These are phyloP conservation scores for Dexiosoma caninum DNA, from an alignment of 2,888 invertebrate genomes.

Conservation along the genomic window DNA sequence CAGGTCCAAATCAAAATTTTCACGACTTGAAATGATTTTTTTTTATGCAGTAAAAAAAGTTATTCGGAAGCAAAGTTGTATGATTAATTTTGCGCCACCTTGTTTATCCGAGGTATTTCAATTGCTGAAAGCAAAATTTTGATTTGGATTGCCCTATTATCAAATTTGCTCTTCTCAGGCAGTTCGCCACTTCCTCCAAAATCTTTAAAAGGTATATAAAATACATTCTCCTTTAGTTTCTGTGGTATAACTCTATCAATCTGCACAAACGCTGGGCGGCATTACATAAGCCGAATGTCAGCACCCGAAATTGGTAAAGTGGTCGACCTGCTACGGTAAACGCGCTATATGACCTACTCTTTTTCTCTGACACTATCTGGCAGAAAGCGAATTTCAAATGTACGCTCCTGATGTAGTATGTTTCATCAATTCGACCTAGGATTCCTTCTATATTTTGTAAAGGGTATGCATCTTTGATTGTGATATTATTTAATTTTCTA, in stretches of 20 bases:
- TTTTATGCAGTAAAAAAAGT: too few relatives aligned
- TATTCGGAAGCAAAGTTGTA: too few relatives aligned
- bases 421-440: too few relatives aligned
- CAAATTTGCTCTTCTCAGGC: not conserved
- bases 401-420: not conserved
- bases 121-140: not conserved
- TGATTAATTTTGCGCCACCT: too few relatives aligned
- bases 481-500: too few relatives aligned
- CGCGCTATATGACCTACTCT: not conserved
- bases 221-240: not conserved
- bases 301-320: not conserved
- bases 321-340: not conserved
- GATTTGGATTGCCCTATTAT: not conserved
- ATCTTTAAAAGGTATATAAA: not conserved
- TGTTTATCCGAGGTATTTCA: not conserved
- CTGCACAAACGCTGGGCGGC: too few relatives aligned
- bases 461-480: too few relatives aligned
- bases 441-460: too few relatives aligned
- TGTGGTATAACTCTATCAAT: too few relatives aligned
- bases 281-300: not conserved
- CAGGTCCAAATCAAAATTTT: too few relatives aligned
- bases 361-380: not conserved
- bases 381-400: not conserved
- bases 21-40: too few relatives aligned
- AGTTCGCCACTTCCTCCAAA: too few relatives aligned